phyloP scores from a whole-genome alignment of 2,888 invertebrate genomes.

The Calameuta filiformis region DNA sequence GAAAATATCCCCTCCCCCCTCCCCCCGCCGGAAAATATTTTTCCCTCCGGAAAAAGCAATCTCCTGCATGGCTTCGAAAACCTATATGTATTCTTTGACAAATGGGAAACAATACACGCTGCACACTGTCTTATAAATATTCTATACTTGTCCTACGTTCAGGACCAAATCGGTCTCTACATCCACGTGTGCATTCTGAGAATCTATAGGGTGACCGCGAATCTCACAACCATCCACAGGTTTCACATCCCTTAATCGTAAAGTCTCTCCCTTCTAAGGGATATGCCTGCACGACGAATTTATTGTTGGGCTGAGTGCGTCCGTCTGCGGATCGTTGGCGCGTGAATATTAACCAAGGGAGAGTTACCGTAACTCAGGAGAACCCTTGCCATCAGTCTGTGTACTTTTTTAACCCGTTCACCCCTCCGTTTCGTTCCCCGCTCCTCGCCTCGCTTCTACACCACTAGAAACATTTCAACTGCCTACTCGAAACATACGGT shows the following conservation, averaged over 20 bases:
- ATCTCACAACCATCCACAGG: not conserved
- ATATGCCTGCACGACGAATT: conserved; percentile 11
- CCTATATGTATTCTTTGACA: not conserved
- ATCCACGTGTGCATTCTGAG: not conserved
- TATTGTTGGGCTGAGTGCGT: conserved; percentile 21
- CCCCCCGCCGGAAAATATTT: too few species aligned
- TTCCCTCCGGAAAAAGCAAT: not conserved
- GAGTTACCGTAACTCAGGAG: conserved; percentile 13
- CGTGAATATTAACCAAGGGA: conserved; percentile 21
- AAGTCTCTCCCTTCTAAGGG: not conserved
- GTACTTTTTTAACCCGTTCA: not conserved
- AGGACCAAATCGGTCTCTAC: not conserved
- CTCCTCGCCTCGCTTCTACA: too few species aligned
- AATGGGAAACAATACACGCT: not conserved
- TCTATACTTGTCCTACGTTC: not conserved
- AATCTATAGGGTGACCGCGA: not conserved
- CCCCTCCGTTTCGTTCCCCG: not conserved
- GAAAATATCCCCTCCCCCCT: not conserved
- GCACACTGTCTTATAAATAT: not conserved
- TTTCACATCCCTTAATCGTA: not conserved
- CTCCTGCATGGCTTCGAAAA: conserved; percentile 4
- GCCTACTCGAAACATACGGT: not conserved
- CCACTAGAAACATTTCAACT: not conserved
- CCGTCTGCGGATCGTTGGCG: conserved; percentile 18
- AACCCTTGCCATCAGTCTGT: conserved; percentile 5